Conservation (phyloP, 2,797 vertebrate genomes). For the Malurus leucopterus region DNA sequence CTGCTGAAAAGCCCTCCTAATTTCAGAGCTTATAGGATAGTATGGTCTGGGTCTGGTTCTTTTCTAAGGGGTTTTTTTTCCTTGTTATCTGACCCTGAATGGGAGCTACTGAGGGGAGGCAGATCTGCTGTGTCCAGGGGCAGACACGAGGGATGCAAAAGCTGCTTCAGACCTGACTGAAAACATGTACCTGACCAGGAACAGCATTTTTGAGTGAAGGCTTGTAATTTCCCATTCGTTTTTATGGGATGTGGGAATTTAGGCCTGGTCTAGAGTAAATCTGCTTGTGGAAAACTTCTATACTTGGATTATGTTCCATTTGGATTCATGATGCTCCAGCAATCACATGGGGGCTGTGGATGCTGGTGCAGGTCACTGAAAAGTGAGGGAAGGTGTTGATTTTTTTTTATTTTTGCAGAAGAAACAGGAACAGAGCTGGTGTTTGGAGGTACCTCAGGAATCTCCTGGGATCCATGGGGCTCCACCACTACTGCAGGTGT, state of each 20-base stretch:
- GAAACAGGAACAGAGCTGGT: neutral
- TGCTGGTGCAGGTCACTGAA: rapidly evolving
- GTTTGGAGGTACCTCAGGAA: neutral
- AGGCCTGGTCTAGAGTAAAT: neutral
- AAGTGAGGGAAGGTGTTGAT: neutral
- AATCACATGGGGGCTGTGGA: rapidly evolving
- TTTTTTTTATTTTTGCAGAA: neutral
- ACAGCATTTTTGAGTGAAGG: neutral
- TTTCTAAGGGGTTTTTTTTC: neutral
- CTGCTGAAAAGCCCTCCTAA: neutral
- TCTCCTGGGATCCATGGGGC: neutral
- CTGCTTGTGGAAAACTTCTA: neutral
- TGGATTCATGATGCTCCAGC: neutral
- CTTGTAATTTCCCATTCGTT: neutral
- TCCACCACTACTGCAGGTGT: neutral
- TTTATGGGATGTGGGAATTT: neutral
- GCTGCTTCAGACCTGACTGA: neutral
- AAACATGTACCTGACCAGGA: neutral
- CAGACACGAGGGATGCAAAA: neutral
- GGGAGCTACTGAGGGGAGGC: neutral
- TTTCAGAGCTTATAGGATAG: neutral
- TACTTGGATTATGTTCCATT: neutral
- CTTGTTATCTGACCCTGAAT: neutral
- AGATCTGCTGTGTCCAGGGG: neutral
- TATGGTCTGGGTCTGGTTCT: neutral